These are phyloP conservation scores for Daptonema setosum DNA, from an alignment of 2,888 invertebrate species.

Conservation along the genomic window DNA sequence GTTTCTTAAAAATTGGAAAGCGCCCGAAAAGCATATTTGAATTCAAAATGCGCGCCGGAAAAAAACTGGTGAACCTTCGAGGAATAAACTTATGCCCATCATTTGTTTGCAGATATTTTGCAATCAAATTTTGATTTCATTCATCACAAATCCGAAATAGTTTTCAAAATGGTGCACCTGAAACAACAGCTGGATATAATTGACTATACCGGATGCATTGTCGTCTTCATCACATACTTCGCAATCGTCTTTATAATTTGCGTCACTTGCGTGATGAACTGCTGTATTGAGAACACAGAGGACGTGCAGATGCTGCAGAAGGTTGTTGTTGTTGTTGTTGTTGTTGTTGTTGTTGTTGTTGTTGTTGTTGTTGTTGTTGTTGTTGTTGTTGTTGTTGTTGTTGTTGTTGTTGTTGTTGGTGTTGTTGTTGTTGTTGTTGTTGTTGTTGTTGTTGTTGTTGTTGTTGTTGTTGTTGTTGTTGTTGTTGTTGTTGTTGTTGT, in stretches of 20 bases:
- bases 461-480: neutral
- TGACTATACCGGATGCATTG: slow-evolving; percentile 25
- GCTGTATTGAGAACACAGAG: slow-evolving; percentile 21
- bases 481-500: neutral
- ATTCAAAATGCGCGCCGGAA: no score
- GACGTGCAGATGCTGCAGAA: neutral
- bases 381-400: neutral
- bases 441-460: neutral
- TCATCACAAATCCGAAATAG: no score
- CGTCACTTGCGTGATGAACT: slow-evolving; percentile 38
- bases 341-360: neutral
- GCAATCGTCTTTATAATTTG: slow-evolving; percentile 22
- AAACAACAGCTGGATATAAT: slow-evolving; percentile 23
- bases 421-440: no score
- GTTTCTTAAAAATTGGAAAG: no score
- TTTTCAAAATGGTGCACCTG: slow-evolving; percentile 15
- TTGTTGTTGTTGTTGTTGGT: no score
- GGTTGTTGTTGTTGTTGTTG: no score
- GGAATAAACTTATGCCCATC: no score
- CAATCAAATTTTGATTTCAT: no score
- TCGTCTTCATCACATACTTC: slow-evolving; percentile 18
- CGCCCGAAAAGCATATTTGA: no score
- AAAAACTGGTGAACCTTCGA: no score
- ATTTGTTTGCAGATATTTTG: no score
- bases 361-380: neutral